These are phyloP conservation scores for Toxonevra muliebris DNA, from an alignment of 2,888 invertebrate species.

Conservation along the genomic window DNA sequence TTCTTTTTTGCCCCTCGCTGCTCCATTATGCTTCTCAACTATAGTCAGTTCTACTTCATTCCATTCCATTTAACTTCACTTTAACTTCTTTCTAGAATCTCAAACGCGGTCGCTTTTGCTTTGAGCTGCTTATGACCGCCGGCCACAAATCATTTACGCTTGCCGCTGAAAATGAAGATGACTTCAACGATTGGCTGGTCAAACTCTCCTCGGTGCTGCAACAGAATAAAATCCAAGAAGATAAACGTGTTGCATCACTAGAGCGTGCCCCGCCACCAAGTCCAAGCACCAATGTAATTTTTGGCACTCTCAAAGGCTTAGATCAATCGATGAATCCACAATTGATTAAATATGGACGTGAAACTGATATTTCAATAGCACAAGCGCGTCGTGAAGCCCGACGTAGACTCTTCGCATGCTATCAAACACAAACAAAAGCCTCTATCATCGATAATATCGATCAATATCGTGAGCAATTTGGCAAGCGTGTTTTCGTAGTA, in stretches of 20 bases:
- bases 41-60: no score
- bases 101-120: constrained; percentile 85
- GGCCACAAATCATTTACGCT: constrained; percentile 87
- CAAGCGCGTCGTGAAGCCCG: constrained; percentile 82
- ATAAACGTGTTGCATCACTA: constrained; percentile 75
- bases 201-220: constrained; percentile 86
- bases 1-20: no score
- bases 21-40: no score
- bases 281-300: constrained; percentile 72
- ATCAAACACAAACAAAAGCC: constrained; percentile 65
- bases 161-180: constrained; percentile 86
- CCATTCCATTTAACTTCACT: background rate
- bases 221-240: constrained; percentile 82
- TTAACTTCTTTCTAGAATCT: constrained; percentile 70
- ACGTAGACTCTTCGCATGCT: constrained; percentile 80
- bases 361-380: constrained; percentile 88
- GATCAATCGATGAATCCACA: constrained; percentile 95
- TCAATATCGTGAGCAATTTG: constrained; percentile 87
- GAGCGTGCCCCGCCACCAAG: constrained; percentile 72
- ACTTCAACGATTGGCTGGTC: constrained; percentile 83
- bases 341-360: constrained; percentile 87
- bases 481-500: constrained; percentile 82
- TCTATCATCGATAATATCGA: constrained; percentile 70
- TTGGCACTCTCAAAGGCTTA: constrained; percentile 85
- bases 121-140: constrained; percentile 87